Percentiles rank a stretch among this genome's conserved stretches.
Evolutionary conservation across 2,113 vertebrate species (phyloP).

Genomic region (Polyodon spathula): DNA sequence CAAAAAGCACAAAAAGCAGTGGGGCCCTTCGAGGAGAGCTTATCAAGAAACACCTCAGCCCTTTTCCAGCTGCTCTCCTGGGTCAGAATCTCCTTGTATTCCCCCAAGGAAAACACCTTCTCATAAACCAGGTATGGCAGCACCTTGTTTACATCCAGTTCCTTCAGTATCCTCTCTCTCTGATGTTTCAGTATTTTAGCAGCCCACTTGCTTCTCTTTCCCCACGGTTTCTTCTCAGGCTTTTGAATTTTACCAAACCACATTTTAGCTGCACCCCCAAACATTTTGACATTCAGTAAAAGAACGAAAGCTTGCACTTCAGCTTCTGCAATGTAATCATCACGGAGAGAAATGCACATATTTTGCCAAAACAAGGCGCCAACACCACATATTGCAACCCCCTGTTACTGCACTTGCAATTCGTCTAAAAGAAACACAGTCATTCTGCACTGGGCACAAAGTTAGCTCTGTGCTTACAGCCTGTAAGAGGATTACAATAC

Average conservation of each 20-base stretch:
- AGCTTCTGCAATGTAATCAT: conserved; percentile 35
- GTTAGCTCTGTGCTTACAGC: conserved; percentile 55
- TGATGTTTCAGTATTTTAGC: conserved; percentile 58
- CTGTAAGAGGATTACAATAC: conserved; percentile 78
- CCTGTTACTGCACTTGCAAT: conserved; percentile 48
- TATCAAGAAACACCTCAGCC: conserved; percentile 68
- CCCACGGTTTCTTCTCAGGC: conserved; percentile 47
- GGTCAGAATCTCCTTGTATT: conserved; percentile 73
- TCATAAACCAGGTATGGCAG: conserved; percentile 72
- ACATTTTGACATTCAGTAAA: conserved; percentile 55
- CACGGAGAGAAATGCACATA: conserved; percentile 46
- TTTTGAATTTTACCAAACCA: conserved; percentile 67
- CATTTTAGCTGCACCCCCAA: conserved; percentile 53
- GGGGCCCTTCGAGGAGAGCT: conserved; percentile 70
- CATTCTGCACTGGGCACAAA: conserved; percentile 66
- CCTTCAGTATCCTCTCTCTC: conserved; percentile 60
- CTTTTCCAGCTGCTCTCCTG: conserved; percentile 51
- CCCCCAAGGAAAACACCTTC: conserved; percentile 72
- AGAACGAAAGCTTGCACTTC: conserved; percentile 32
- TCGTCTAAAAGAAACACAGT: conserved; percentile 54
- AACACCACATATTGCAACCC: conserved; percentile 38
- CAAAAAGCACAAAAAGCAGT: conserved; percentile 71
- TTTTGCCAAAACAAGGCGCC: conserved; percentile 31
- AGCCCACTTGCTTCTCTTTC: conserved; percentile 56
- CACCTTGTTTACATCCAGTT: conserved; percentile 65